Base-by-base conservation (phyloP, 2,113 vertebrate genomes). In the Spilogale gracilis region DNA sequence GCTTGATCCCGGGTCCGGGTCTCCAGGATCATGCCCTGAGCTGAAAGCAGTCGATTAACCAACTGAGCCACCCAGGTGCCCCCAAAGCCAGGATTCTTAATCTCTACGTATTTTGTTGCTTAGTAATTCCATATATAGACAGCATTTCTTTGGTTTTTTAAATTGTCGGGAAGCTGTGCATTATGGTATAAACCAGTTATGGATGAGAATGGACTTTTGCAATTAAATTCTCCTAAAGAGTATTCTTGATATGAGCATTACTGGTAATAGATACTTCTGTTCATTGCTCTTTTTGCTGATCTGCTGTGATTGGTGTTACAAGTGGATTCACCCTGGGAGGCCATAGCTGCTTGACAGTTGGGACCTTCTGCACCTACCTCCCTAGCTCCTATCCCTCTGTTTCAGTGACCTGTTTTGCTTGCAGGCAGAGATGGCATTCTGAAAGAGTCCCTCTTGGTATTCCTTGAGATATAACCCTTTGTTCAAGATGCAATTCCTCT, bases 161-260 rank as follows among this genome's bases (percentile, higher is more conserved):
- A 82, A 13, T 56, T 92, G 11, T 83, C 25, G 58, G 25, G 43
- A 88, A 81, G 10, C 30, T 93, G 8, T 56, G 48, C 52, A 2
- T 93, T 88, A 79, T 45, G 83, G 84, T 87, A 82, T 86, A 63
- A 88, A 76, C 84, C 13, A 74, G 12, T 83, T 87, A 5, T 79
- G 52, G 20, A 5, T 78, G 63, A 85, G 25, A 84, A 60, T 60
- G 5, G 18, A 50, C 4, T 80, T 96, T 95, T 91, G 27, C 30
- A 94, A 50, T 74, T 32, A 54, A 84, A 79, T 63, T 71, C 14
- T 96, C 12, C 76, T 69, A 38, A 21, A 43, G 52, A 90, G 27
- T 65, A 13, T 67, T 96, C 23, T 78, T 84, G n/a, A 50, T 87
- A 27, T 7, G 61, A 63, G 10, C 73, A n/a, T 58, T 80, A 63